A percentile compares a stretch with the other conserved stretches of the same genome.
phyloP scores from a whole-genome alignment of 2,797 vertebrate genomes.

The Poliocrania exsul region DNA sequence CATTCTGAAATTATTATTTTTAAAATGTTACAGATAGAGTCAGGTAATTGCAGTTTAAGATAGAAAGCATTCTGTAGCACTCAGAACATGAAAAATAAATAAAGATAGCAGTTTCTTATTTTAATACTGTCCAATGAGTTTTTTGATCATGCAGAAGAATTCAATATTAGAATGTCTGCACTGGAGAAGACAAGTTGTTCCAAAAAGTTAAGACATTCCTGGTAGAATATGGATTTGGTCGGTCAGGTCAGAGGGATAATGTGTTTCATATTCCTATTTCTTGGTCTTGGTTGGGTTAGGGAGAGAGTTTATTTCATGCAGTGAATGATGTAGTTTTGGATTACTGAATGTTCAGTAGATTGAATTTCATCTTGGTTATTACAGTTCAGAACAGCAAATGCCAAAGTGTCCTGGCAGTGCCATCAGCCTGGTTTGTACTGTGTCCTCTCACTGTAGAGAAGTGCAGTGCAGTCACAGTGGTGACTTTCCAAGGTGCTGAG shows the following conservation, averaged over 20 bases:
- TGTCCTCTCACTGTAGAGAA: neutral
- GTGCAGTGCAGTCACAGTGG: neutral
- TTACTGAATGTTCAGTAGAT: neutral
- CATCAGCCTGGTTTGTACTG: neutral
- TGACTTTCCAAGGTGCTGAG: neutral
- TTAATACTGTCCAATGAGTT: accelerated
- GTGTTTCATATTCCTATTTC: neutral
- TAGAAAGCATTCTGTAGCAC: neutral
- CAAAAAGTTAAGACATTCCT: neutral
- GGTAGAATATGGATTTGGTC: neutral
- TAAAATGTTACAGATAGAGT: neutral
- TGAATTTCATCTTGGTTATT: neutral
- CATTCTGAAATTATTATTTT: neutral
- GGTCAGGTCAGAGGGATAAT: neutral
- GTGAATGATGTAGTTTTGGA: neutral
- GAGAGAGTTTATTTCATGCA: neutral
- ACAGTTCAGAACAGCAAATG: neutral
- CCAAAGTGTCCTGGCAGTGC: neutral
- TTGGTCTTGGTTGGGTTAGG: neutral
- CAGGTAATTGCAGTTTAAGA: neutral
- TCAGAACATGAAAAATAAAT: neutral
- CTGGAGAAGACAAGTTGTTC: neutral
- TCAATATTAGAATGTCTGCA: neutral
- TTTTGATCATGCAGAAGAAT: neutral
- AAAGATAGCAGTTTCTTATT: neutral